Evolutionary conservation across 1,140 invertebrate species (phyloP).

Genomic region (Cotesia vestalis): DNA sequence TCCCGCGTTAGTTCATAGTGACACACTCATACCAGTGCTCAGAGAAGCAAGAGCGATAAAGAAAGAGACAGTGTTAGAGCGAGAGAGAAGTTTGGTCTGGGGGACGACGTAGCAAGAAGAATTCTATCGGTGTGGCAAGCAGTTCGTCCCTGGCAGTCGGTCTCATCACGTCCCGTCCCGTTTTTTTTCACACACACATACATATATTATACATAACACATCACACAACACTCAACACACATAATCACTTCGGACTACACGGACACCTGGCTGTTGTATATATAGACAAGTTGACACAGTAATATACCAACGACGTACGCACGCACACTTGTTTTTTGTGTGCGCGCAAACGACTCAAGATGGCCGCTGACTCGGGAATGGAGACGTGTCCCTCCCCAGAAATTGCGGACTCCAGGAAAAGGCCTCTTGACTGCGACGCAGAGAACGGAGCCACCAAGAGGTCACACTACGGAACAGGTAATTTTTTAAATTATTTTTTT

Average conservation of each 20-base stretch:
- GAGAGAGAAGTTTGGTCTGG: constrained; percentile 6
- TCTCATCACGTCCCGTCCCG: constrained; percentile 33
- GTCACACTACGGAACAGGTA: constrained; percentile 89
- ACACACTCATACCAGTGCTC: too few species aligned
- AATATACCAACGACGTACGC: neutral
- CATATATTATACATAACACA: constrained; percentile 14
- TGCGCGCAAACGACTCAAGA: constrained; percentile 67
- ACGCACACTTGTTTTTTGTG: constrained; percentile 22
- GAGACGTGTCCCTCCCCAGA: constrained; percentile 83
- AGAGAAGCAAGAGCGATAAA: too few species aligned
- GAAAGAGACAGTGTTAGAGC: constrained; percentile 6
- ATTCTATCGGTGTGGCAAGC: constrained; percentile 15
- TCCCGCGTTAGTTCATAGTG: neutral
- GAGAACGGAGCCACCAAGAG: constrained; percentile 88
- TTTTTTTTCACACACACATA: constrained; percentile 2
- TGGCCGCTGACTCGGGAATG: constrained; percentile 84
- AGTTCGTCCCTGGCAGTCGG: constrained; percentile 37
- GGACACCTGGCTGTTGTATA: neutral
- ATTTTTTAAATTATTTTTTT: constrained; percentile 46
- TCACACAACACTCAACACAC: neutral
- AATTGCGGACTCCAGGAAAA: constrained; percentile 84
- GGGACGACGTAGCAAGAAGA: constrained; percentile 7
- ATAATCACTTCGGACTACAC: neutral
- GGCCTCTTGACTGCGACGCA: constrained; percentile 84
- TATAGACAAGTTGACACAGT: neutral